Conservation (phyloP, 2,888 invertebrate species). For the Liodrosophila aerea region DNA sequence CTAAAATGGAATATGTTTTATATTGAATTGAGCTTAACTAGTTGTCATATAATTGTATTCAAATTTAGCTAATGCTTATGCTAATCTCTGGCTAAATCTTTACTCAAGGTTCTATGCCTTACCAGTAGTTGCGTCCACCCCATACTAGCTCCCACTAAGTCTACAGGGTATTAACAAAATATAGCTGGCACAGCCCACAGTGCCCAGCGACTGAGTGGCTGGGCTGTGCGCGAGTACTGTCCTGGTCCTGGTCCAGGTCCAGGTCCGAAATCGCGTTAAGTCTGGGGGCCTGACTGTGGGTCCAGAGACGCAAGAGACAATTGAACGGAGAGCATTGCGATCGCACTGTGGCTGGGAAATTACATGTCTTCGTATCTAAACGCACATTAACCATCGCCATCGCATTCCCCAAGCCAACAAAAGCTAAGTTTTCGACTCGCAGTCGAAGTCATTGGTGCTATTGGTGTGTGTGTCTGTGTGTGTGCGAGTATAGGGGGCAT, state of each 20-base stretch:
- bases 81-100: no score
- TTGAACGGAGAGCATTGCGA: conserved; percentile 12
- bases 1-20: no score
- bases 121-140: no score
- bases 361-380: conserved; percentile 76
- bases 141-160: no score
- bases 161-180: conserved; percentile 10
- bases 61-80: no score
- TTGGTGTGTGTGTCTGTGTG: conserved; percentile 1
- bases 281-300: conserved; percentile 6
- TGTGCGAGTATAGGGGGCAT: conserved; percentile 18
- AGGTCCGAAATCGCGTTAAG: no score
- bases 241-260: no score
- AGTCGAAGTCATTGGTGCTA: neutral
- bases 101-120: no score
- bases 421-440: neutral
- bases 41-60: no score
- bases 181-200: conserved; percentile 22
- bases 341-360: conserved; percentile 64
- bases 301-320: conserved; percentile 11
- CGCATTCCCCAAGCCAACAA: conserved; percentile 55
- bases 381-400: conserved; percentile 77
- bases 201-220: conserved; percentile 40
- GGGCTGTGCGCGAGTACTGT: neutral
- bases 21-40: no score